phyloP scores from a whole-genome alignment of 2,797 vertebrate genomes.

The Macroramphosus scolopax region DNA sequence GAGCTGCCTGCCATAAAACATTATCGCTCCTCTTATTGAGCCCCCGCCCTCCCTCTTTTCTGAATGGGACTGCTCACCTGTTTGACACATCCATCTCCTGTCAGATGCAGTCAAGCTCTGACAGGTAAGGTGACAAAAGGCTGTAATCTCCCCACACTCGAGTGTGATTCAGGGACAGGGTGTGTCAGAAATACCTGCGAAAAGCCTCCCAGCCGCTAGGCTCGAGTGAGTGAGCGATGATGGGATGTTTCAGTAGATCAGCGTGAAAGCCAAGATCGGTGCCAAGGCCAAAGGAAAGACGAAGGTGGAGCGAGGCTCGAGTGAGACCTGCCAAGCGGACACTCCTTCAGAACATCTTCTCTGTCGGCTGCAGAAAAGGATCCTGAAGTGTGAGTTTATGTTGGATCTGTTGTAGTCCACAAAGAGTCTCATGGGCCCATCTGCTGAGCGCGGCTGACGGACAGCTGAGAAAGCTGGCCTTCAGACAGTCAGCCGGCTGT shows the following conservation, averaged over 20 bases:
- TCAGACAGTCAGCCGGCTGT: constrained; percentile 28
- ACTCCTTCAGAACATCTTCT: constrained; percentile 46
- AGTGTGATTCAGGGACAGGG: constrained; percentile 67
- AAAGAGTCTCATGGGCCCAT: constrained; percentile 35
- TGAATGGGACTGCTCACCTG: constrained; percentile 55
- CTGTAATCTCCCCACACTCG: constrained; percentile 68
- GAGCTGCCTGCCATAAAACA: constrained; percentile 39
- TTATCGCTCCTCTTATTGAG: constrained; percentile 22
- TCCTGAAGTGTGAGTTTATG: constrained; percentile 51
- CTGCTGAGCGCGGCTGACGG: constrained; percentile 57
- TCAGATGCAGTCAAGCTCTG: constrained; percentile 53
- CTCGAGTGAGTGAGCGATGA: constrained; percentile 75
- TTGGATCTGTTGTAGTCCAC: constrained; percentile 48
- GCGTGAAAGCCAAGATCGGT: constrained; percentile 58
- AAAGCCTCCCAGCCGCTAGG: constrained; percentile 61
- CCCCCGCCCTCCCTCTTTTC: constrained; percentile 13
- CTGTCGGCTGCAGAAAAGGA: constrained; percentile 51
- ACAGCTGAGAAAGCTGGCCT: constrained; percentile 52
- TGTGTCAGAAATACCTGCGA: constrained; percentile 72
- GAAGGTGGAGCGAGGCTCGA: constrained; percentile 41
- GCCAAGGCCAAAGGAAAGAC: constrained; percentile 57
- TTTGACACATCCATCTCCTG: constrained; percentile 63
- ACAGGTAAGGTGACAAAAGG: constrained; percentile 75
- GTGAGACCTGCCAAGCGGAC: constrained; percentile 54
- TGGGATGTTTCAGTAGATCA: constrained; percentile 72